Conservation (phyloP, 2,113 vertebrate species). For the Pachypanchax playfairii region DNA sequence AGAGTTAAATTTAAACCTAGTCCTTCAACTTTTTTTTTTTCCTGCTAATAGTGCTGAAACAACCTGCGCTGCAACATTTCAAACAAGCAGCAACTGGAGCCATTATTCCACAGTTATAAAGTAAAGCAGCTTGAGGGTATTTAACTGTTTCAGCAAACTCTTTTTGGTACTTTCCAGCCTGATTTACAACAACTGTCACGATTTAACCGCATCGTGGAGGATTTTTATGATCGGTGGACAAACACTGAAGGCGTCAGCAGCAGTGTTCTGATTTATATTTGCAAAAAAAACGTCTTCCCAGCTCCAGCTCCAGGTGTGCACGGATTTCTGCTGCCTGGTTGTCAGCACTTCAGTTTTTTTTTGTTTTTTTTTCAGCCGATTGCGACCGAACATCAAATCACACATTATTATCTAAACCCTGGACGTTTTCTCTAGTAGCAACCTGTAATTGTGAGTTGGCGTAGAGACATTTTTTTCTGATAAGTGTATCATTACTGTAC, state of each 20-base stretch:
- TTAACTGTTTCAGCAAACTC: neutral
- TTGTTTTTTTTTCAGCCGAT: neutral
- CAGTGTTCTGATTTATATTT: neutral
- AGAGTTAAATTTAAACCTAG: too few species aligned
- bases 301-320: neutral
- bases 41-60: conserved; percentile 29
- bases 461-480: conserved; percentile 14
- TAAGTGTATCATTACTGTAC: conserved; percentile 54
- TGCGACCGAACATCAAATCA: conserved; percentile 35
- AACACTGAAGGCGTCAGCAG: neutral
- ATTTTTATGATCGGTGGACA: conserved; percentile 2
- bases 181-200: neutral
- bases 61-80: conserved; percentile 55
- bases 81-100: conserved; percentile 48
- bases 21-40: neutral
- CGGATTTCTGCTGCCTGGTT: neutral
- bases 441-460: conserved; percentile 51
- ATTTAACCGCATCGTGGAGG: neutral
- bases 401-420: conserved; percentile 38
- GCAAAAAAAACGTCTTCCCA: neutral
- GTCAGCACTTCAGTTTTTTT: neutral
- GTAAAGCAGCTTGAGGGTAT: conserved; percentile 25
- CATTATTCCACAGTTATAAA: conserved; percentile 24
- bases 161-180: conserved; percentile 8
- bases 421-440: conserved; percentile 37